Base-by-base conservation (phyloP, 1,140 invertebrate genomes). In the Geopemphigus sp. region DNA sequence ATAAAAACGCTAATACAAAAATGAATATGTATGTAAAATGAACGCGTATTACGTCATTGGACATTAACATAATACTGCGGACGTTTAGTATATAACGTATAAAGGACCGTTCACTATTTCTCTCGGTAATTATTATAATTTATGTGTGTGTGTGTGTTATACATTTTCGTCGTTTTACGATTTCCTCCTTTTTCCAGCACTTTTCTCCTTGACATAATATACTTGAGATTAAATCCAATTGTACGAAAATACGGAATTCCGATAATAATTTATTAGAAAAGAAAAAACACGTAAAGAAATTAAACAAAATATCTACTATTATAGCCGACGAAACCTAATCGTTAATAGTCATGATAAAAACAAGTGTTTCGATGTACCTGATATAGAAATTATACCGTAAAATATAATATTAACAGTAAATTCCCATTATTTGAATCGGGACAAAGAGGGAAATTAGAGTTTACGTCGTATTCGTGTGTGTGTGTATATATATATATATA, bases 31-130 rank as follows among this genome's bases (percentile, higher is more conserved):
- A 56, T 57, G 57, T 10, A 74, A 56, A 22, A 54, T 74, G 5
- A 14, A 15, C n/a, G 19, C 5, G 14, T 68, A 47, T 74, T 74
- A 74, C 53, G 72, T 74, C 8, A 74, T 57, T 32, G 11, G 0
- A 32, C 22, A 74, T 74, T 74, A 74, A 22, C 72, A 74, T 74
- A 59, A 74, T n/a, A n/a, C n/a, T n/a, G n/a, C 54, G 57, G 56
- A 74, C 53, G 29, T 32, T 32, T 26, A 56, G 45, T 17, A n/a
- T n/a, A n/a, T n/a, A n/a, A n/a, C n/a, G n/a, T n/a, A n/a, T n/a
- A n/a, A n/a, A 64, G 29, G 24, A 22, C 24, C 22, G 47, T 59
- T 72, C 24, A n/a, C 54, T 59, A 14, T 76, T 76, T 76, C 72
- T 76, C n/a, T 17, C 6, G 14, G 32, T 32, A 1, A 39, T 59